Conservation (phyloP, 2,888 invertebrate genomes). For the Brenthis hecate region DNA sequence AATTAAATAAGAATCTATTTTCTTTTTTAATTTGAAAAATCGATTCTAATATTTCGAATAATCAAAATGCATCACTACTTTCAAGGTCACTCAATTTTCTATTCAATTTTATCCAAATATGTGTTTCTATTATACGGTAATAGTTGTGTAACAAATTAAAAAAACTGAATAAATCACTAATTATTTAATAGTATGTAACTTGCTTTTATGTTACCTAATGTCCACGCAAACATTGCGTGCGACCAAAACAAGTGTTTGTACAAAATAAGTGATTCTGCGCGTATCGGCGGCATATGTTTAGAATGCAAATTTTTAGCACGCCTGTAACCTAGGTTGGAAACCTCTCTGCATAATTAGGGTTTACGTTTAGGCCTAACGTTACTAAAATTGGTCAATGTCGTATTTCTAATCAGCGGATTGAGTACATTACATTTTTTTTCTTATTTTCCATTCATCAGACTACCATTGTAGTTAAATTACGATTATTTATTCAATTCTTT, state of each 20-base stretch:
- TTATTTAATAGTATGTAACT: background rate
- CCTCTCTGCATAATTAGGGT: constrained; percentile 51
- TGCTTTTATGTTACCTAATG: constrained; percentile 8
- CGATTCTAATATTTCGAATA: constrained; percentile 1
- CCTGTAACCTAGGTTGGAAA: constrained; percentile 33
- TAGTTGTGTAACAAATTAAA: background rate
- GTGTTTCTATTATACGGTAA: constrained; percentile 1
- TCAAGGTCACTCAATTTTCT: constrained; percentile 8
- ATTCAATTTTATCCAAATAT: background rate
- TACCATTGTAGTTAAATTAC: constrained; percentile 12
- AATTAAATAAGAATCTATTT: no score
- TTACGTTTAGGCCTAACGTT: constrained; percentile 46
- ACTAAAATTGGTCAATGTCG: constrained; percentile 49
- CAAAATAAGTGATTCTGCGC: constrained; percentile 46
- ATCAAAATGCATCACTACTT: background rate
- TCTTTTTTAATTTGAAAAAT: background rate
- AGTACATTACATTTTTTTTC: constrained; percentile 50
- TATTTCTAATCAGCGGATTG: constrained; percentile 49
- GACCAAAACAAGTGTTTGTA: constrained; percentile 26
- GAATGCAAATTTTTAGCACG: constrained; percentile 42
- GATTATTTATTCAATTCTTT: no score
- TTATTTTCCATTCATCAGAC: constrained; percentile 41
- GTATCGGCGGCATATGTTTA: constrained; percentile 21
- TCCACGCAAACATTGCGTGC: constrained; percentile 16
- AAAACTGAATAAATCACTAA: background rate